phyloP scores from a whole-genome alignment of 2,113 vertebrate species.

The Heterocephalus glaber region DNA sequence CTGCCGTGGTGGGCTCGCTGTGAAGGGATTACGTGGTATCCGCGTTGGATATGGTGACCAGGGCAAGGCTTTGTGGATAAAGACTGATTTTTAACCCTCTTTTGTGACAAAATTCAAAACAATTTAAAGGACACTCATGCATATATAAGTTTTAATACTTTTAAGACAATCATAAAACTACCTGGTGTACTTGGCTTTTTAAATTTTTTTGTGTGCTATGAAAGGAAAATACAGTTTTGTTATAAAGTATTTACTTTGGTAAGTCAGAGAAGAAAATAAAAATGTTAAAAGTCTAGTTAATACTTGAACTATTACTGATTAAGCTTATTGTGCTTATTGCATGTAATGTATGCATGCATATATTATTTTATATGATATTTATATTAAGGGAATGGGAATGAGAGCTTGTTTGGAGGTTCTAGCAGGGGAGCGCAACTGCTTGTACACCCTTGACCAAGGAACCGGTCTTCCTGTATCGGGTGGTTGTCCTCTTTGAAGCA shows the following conservation, averaged over 20 bases:
- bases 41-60: neutral
- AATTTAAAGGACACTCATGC: neutral
- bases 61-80: neutral
- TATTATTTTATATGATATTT: neutral
- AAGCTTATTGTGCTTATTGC: neutral
- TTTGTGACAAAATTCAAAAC: neutral
- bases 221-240: constrained; percentile 18
- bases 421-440: too few species aligned
- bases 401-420: too few species aligned
- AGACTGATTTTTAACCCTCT: neutral
- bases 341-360: neutral
- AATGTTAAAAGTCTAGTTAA: neutral
- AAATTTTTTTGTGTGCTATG: neutral
- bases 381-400: neutral
- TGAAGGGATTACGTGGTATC: neutral
- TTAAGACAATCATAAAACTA: neutral
- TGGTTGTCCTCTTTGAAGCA: too few species aligned
- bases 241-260: neutral
- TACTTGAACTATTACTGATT: neutral
- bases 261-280: constrained; percentile 6
- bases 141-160: neutral
- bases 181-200: neutral
- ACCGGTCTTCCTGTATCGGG: too few species aligned
- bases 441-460: too few species aligned
- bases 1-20: neutral